phyloP scores from a whole-genome alignment of 2,888 invertebrate species.

The Acrobasis suavella region DNA sequence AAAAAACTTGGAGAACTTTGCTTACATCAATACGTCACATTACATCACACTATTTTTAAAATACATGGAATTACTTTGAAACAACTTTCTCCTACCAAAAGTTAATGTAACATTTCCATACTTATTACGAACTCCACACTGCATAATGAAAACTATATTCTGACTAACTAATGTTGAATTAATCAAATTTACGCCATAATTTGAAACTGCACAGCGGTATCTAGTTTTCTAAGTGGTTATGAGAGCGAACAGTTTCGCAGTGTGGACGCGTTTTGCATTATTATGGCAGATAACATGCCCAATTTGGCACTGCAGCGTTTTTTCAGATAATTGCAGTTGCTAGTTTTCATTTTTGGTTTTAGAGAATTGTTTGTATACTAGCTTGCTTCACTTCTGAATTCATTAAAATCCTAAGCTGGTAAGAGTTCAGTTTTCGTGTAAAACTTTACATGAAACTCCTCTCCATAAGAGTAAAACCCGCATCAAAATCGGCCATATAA shows the following conservation, averaged over 20 bases:
- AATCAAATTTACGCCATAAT: conserved; percentile 21
- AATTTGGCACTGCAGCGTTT: conserved; percentile 3
- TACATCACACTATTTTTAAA: too few species aligned
- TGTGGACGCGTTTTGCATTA: conserved; percentile 21
- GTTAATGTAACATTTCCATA: conserved; percentile 7
- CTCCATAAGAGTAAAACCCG: too few species aligned
- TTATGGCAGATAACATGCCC: conserved; percentile 6
- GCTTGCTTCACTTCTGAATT: too few species aligned
- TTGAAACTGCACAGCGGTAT: conserved; percentile 15
- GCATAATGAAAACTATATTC: conserved; percentile 17
- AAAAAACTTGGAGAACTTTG: too few species aligned
- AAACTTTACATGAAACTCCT: too few species aligned
- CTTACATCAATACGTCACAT: too few species aligned
- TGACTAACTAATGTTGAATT: conserved; percentile 19
- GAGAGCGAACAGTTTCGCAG: conserved; percentile 17
- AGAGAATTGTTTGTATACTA: too few species aligned
- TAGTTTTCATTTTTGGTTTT: conserved; percentile 5
- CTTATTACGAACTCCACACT: conserved; percentile 9
- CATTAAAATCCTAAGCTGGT: too few species aligned
- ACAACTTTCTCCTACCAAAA: neutral
- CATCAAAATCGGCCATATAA: too few species aligned
- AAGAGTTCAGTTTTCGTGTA: too few species aligned
- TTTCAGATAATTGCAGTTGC: conserved; percentile 9
- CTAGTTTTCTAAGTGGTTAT: conserved; percentile 17
- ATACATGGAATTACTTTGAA: neutral